Evolutionary conservation across 2,113 vertebrate genomes (phyloP).

Genomic region (Emydura subglobosa): DNA sequence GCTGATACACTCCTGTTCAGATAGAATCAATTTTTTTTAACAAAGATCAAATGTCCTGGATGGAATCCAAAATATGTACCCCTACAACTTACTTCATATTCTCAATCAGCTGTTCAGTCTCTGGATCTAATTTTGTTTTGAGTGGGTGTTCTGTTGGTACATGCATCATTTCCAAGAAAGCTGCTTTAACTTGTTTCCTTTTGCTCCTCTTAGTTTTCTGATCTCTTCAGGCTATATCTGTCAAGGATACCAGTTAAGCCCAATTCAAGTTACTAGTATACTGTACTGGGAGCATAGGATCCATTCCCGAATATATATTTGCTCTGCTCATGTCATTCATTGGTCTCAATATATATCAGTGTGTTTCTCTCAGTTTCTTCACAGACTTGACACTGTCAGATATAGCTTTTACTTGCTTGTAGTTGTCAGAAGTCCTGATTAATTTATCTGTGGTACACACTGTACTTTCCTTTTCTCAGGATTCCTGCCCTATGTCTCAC

Average conservation of each 20-base stretch:
- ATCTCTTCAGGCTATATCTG: conserved; percentile 13
- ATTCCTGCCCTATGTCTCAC: background rate
- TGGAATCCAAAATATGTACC: background rate
- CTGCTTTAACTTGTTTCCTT: conserved; percentile 43
- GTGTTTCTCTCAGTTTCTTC: background rate
- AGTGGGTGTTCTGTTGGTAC: background rate
- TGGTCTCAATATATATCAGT: background rate
- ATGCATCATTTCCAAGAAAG: conserved; percentile 17
- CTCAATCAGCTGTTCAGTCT: background rate
- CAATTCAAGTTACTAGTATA: conserved; percentile 24
- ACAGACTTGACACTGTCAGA: conserved; percentile 1
- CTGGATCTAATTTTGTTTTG: background rate
- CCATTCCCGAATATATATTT: background rate
- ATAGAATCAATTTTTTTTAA: conserved; percentile 1
- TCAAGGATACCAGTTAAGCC: background rate
- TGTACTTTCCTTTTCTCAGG: background rate
- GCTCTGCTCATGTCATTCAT: background rate
- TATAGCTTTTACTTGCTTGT: background rate
- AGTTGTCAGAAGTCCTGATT: background rate
- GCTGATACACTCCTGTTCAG: background rate
- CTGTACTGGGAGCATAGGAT: background rate
- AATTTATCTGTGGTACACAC: background rate
- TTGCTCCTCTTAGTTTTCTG: background rate
- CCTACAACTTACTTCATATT: conserved; percentile 9
- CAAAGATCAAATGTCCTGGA: background rate